Percentiles rank a stretch among this genome's conserved stretches.
These are phyloP conservation scores for Thalpophila matura DNA, from an alignment of 2,888 invertebrate species.

Conservation along the genomic window DNA sequence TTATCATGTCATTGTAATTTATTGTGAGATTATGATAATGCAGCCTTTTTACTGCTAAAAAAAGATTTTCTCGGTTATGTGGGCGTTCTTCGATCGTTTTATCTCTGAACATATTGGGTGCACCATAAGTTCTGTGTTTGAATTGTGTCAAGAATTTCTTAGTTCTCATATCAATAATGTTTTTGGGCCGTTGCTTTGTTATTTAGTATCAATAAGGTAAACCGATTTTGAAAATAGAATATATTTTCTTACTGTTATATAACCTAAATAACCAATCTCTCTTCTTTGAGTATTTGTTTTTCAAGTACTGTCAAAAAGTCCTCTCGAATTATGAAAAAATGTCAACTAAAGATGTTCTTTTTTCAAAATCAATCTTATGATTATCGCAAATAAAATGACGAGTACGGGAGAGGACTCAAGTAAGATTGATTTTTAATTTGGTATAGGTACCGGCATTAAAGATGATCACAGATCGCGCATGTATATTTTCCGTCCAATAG, in stretches of 20 bases:
- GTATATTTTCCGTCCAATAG: no score
- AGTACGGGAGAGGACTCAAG: no score
- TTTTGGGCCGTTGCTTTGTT: conserved; percentile 35
- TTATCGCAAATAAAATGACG: neutral
- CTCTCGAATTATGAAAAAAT: neutral
- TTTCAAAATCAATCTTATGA: neutral
- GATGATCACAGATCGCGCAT: no score
- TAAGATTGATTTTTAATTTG: neutral
- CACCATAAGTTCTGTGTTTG: conserved; percentile 27
- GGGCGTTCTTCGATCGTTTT: conserved; percentile 53
- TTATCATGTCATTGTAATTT: conserved; percentile 70
- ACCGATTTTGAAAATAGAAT: conserved; percentile 15
- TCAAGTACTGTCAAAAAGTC: neutral
- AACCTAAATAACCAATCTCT: neutral
- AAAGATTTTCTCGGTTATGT: conserved; percentile 49
- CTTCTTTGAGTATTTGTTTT: conserved; percentile 2
- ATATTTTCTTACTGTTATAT: neutral
- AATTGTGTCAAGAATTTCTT: conserved; percentile 50
- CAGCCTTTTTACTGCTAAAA: conserved; percentile 44
- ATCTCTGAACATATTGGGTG: conserved; percentile 53
- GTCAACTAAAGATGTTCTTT: neutral
- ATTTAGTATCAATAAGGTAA: conserved; percentile 36
- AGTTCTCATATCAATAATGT: conserved; percentile 40
- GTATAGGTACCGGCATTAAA: no score
- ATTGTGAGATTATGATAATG: conserved; percentile 73